Base-by-base conservation (phyloP, 2,888 invertebrate species). In the Oeneis ivallda region DNA sequence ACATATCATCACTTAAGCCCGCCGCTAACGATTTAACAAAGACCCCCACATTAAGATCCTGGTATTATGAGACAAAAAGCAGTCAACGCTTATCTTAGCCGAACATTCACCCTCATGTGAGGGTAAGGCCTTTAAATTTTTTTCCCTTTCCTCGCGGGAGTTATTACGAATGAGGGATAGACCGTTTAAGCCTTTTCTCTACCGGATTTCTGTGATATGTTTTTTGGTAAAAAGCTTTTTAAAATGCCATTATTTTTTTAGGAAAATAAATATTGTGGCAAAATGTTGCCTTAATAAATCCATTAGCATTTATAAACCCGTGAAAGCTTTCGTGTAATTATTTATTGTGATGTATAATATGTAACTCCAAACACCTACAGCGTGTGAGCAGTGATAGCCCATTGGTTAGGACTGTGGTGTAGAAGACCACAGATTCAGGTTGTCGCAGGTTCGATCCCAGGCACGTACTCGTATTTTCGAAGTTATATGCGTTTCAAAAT, bases 1-100 rank as follows among this genome's bases (percentile, higher is more conserved):
- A 60, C 60, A 60, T 15, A 50, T 60, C 49, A 60, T 50, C 60
- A 19, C 60, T n/a, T 60, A 60, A 60, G 60, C 60, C 49, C 37
- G 37, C 37, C 49, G 49, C 60, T 60, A 60, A 60, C 49, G 60
- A 49, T 58, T 62, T 62, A 68, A 65, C 65, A 60, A 68, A 65
- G 59, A 62, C 56, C 58, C 58, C 26, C 41, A 67, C 67, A 67
- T 69, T 66, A 65, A 67, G 69, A 69, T 67, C 65, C 67, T 65
- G 60, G 64, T 66, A 70, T 71, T 73, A 72, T 62, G 71, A 78
- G 83, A 87, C 87, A 87, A 87, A 89, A 87, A 86, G 84, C 86
- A 64, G 64, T 59, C 59, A 15, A 76, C 78, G 81, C 87, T 89
- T 89, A 89, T 89, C 89, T 82, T 74, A 67, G 70, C 71, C 71